phyloP scores from a whole-genome alignment of 2,888 invertebrate species.

The Drosophila pseudotakahashii region DNA sequence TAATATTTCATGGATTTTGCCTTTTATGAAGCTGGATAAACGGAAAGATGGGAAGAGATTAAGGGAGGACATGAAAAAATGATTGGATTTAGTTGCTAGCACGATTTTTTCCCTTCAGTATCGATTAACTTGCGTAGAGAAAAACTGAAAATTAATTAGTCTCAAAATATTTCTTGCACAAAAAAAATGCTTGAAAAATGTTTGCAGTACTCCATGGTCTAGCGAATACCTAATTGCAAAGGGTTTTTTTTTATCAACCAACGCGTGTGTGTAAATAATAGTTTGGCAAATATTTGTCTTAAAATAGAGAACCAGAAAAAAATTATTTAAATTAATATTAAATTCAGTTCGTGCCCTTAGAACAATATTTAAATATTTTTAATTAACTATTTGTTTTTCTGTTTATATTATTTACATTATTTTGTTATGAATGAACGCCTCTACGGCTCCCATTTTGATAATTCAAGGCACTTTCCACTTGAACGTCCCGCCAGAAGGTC shows the following conservation, averaged over 20 bases:
- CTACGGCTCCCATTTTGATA: neutral
- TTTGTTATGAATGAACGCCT: neutral
- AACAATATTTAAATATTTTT: neutral
- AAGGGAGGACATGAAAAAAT: slow-evolving; percentile 16
- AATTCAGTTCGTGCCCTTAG: neutral
- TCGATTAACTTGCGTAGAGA: slow-evolving; percentile 2
- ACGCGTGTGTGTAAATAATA: neutral
- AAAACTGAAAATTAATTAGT: slow-evolving; percentile 21
- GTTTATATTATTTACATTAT: neutral
- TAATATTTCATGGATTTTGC: slow-evolving; percentile 42
- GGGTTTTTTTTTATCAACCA: neutral
- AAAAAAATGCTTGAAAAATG: slow-evolving; percentile 2
- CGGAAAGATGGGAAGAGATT: neutral
- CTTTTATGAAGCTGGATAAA: slow-evolving; percentile 13
- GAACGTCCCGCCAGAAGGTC: slow-evolving; percentile 47
- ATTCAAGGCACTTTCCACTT: slow-evolving; percentile 3
- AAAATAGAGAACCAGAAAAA: neutral
- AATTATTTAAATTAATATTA: neutral
- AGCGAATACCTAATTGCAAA: neutral
- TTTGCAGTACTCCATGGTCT: neutral
- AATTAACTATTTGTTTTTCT: neutral
- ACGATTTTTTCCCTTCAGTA: neutral
- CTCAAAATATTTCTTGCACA: neutral
- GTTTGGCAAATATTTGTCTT: neutral
- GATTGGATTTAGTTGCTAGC: slow-evolving; percentile 24